These are phyloP conservation scores for Ciona savignyi DNA, from an alignment of 23 tunicate species.

Conservation along the genomic window DNA sequence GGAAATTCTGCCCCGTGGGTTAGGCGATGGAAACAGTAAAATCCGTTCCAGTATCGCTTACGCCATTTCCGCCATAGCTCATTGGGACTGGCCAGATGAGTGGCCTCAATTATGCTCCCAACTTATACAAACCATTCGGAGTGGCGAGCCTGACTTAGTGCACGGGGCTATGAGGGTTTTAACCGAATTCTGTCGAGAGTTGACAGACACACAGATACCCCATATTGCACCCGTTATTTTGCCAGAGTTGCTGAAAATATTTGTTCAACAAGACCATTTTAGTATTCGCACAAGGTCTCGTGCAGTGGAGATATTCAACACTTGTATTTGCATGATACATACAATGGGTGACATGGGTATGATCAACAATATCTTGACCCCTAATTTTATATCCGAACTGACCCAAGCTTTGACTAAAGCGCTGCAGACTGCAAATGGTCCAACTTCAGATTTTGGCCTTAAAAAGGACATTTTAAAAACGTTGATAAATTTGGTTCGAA, in stretches of 20 bases:
- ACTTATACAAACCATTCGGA: slow-evolving; percentile 54
- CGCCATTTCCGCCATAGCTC: slow-evolving; percentile 82
- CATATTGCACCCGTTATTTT: slow-evolving; percentile 61
- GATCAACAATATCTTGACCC: slow-evolving; percentile 12
- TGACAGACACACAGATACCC: slow-evolving; percentile 57
- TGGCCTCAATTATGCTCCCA: slow-evolving; percentile 70
- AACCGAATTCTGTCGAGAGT: slow-evolving; percentile 69
- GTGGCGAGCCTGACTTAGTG: slow-evolving; percentile 46
- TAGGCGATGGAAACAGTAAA: slow-evolving; percentile 47
- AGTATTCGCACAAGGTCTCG: slow-evolving; percentile 60
- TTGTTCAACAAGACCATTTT: slow-evolving; percentile 31
- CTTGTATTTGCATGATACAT: slow-evolving; percentile 47
- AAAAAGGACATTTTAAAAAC: slow-evolving; percentile 69
- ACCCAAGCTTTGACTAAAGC: slow-evolving; percentile 47
- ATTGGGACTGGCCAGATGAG: slow-evolving; percentile 94
- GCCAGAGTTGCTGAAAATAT: slow-evolving; percentile 56
- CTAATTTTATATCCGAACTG: slow-evolving; percentile 40
- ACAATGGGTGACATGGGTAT: slow-evolving; percentile 22
- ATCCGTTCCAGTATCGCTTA: slow-evolving; percentile 69
- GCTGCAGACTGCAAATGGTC: slow-evolving; percentile 48
- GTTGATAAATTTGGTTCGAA: slow-evolving; percentile 30
- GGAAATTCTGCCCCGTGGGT: slow-evolving; percentile 67
- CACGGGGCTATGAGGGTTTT: slow-evolving; percentile 91
- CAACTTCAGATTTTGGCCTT: slow-evolving; percentile 59
- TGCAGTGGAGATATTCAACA: slow-evolving; percentile 68